Evolutionary conservation across 2,888 invertebrate species (phyloP), one percentile per base, ranked within the genome.

Genomic region (Merodon equestris): DNA sequence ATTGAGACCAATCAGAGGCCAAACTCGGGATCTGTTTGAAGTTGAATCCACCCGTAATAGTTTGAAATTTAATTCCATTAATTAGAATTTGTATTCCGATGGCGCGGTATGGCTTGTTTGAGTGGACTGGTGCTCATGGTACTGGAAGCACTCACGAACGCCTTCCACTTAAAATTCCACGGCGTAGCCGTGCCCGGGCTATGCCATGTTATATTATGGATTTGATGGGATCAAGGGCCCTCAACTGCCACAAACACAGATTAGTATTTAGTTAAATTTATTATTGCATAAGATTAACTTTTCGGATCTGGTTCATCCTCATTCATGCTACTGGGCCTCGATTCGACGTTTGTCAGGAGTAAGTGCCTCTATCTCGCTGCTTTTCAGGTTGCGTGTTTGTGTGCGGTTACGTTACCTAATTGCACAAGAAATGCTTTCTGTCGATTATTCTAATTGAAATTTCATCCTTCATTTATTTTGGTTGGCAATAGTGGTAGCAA

Each of bases 1-100:
- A 27, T 27, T 27, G 27, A 27, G 27, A 4, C 7, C 27, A 27
- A 27, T 27, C 27, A 27, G 7, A 4, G 27, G 27, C 27, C 2
- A 27, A 27, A 27, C 40, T n/a, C 40, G 5, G 10, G n/a, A n/a
- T n/a, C n/a, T n/a, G n/a, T n/a, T n/a, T n/a, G n/a, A n/a, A n/a
- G n/a, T n/a, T n/a, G n/a, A n/a, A n/a, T n/a, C n/a, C n/a, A n/a
- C n/a, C n/a, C 9, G 67, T 54, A 72, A 63, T 73, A 73, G 67
- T 77, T 77, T 77, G 53, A 68, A 77, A 77, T 72, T 73, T 77
- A 77, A 77, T 73, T 77, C 73, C 77, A 77, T 77, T 77, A 77
- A 77, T 77, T 77, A 68, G 77, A 72, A 67, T 63, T 68, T 61
- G 53, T 51, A 60, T 54, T 54, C 57, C 60, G 48, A 18, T 34